These are phyloP conservation scores for Drosophila sp. DNA, from an alignment of 1,140 invertebrate species.

Conservation along the genomic window DNA sequence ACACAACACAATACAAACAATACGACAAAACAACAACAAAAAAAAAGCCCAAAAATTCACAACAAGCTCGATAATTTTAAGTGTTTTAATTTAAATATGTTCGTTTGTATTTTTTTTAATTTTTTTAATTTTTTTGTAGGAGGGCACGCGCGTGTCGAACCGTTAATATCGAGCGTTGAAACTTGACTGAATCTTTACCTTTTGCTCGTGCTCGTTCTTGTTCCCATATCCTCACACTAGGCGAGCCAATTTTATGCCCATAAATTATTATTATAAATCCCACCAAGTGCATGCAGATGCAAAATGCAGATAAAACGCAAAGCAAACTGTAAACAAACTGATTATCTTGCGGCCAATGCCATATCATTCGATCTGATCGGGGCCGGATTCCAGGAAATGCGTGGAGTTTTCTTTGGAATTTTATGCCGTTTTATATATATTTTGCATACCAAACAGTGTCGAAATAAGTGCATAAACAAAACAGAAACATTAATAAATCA, in stretches of 20 bases:
- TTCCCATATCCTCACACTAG: neutral
- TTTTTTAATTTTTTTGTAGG: neutral
- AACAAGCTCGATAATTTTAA: constrained; percentile 2
- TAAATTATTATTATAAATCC: neutral
- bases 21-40: constrained; percentile 3
- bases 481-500: neutral
- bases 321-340: no score
- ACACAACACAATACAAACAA: neutral
- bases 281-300: no score
- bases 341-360: no score
- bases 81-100: neutral
- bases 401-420: neutral
- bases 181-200: constrained; percentile 6
- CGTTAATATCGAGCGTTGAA: constrained; percentile 8
- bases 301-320: no score
- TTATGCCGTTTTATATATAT: neutral
- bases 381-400: neutral
- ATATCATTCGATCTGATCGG: neutral
- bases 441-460: no score
- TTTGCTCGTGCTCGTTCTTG: neutral
- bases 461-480: neutral
- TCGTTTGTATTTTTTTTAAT: neutral
- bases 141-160: constrained; percentile 17
- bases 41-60: neutral
- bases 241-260: no score